Evolutionary conservation across 30 jellyfish, hydroid and myxozoan species (phyloP), one percentile per base, ranked within the genome.

Genomic region (Turritopsis rubra): DNA sequence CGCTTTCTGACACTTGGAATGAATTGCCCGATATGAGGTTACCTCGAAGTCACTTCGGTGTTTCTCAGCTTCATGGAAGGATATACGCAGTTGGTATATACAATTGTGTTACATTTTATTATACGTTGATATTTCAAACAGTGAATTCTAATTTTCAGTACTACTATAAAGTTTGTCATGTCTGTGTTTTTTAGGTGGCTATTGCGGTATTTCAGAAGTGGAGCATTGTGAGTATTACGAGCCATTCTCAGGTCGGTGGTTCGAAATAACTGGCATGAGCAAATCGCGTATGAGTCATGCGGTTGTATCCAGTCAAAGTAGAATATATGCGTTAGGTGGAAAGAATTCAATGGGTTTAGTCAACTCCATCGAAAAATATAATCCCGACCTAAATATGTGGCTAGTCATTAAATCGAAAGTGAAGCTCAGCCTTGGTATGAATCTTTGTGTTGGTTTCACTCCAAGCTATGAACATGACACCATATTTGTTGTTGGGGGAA

Each of bases 241-340:
- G 65, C 97, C 97, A 16, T 81, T 75, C 25, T 29, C 87, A 3
- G 52, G 89, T 8, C 65, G 78, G 76, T 90, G 97, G 97, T 80
- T 41, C 22, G 92, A 85, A 53, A 81, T 85, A 68, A 90, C 95
- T 25, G 89, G 97, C 31, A 75, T 90, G 97, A 90, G 85, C 66
- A 90, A 85, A 71, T 90, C 97, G 66, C 95, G 97, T 80, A 90
- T 90, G 89, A 83, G 85, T 78, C 97, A 90, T 88, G 86, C 91
- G 27, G 95, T 90, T 30, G 92, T 82, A 29, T 28, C 95, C 52
- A 81, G 83, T 65, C 79, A 81, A 24, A 88, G 75, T 52, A 80
- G 97, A 71, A 81, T 90, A n/a, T 90, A 90, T 71, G 97, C 97
- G 21, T 75, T 90, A 22, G 97, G 97, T 53, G 97, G 97, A n/a